Percentiles rank a stretch among this genome's conserved stretches.
Evolutionary conservation across 2,113 vertebrate genomes (phyloP).

Genomic region (Piprites chloris): DNA sequence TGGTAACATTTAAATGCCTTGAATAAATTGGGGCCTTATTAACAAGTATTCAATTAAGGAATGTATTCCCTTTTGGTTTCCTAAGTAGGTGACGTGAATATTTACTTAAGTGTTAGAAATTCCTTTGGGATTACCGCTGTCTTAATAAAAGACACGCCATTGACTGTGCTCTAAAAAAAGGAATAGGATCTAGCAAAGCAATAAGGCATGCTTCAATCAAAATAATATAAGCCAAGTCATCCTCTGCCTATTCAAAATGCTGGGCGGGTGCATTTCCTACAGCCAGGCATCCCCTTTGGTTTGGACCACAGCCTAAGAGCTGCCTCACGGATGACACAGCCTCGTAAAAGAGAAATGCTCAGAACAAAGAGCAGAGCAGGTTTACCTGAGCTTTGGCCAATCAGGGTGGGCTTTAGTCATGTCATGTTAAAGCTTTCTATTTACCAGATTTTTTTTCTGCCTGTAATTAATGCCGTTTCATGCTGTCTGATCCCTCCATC

Average conservation of each 20-base stretch:
- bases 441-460: not conserved
- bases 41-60: slow-evolving; percentile 11
- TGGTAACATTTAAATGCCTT: not conserved
- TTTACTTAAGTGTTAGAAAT: not conserved
- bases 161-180: not conserved
- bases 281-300: not conserved
- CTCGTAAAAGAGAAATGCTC: rapidly evolving
- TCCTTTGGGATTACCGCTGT: no score
- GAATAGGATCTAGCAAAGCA: not conserved
- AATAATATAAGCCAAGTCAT: not conserved
- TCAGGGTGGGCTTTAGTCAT: not conserved
- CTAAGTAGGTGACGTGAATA: not conserved
- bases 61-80: not conserved
- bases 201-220: rapidly evolving
- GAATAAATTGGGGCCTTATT: not conserved
- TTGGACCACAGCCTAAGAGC: not conserved
- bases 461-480: not conserved
- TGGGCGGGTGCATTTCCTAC: not conserved
- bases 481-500: not conserved
- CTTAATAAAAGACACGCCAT: not conserved
- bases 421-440: not conserved
- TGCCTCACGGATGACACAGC: rapidly evolving
- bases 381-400: not conserved
- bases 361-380: not conserved
- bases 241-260: not conserved